Percentiles rank a stretch among this genome's conserved stretches.
Conservation (phyloP, 2,797 vertebrate species). For the Coilia nasus region DNA sequence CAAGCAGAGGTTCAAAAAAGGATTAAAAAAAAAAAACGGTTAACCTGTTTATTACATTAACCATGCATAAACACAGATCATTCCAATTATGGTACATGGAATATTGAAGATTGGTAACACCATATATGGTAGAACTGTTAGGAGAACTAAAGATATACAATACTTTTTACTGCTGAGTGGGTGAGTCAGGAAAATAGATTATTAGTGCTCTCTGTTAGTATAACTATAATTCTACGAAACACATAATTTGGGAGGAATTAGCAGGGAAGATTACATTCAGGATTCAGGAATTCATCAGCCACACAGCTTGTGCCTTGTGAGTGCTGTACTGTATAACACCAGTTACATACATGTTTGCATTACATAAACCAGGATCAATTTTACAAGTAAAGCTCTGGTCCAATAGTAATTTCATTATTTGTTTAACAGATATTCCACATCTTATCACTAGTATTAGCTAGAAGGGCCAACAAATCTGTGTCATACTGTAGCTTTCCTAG, state of each 20-base stretch:
- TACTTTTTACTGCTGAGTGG: not conserved
- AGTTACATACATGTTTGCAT: not conserved
- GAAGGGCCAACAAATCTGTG: not conserved
- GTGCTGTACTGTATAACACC: not conserved
- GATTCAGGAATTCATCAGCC: not conserved
- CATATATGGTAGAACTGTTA: not conserved
- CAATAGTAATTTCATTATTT: not conserved
- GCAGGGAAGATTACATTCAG: not conserved
- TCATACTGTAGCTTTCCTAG: not conserved
- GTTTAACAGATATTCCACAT: not conserved
- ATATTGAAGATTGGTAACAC: not conserved
- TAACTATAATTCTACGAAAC: not conserved
- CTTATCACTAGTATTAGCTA: not conserved
- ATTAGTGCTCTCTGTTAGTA: not conserved
- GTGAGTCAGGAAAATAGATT: not conserved
- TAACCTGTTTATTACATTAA: not conserved
- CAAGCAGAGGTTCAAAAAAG: constrained; percentile 8
- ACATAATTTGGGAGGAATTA: not conserved
- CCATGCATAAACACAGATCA: not conserved
- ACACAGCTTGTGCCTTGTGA: not conserved
- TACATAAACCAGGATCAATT: not conserved
- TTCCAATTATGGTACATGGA: not conserved
- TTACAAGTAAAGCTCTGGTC: not conserved
- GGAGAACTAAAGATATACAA: not conserved
- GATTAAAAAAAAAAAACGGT: not conserved